Evolutionary conservation across 35 echinoderm and acorn worm species (phyloP).

Genomic region (Heliocidaris tuberculata): DNA sequence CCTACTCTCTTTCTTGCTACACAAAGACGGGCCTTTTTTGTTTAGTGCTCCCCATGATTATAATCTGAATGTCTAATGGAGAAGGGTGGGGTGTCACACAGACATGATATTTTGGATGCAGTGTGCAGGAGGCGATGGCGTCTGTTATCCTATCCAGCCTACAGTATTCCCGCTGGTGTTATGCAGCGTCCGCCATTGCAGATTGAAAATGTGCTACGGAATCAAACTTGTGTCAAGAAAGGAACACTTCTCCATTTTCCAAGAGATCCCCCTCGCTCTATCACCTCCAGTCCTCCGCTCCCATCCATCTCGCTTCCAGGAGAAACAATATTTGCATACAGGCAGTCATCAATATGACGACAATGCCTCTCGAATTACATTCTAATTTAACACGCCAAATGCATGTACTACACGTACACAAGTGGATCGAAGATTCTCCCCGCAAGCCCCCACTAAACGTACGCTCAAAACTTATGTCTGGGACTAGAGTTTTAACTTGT

Average conservation of each 20-base stretch:
- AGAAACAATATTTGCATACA: slow-evolving; percentile 46
- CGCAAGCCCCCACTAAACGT: not conserved
- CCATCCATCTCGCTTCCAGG: slow-evolving; percentile 10
- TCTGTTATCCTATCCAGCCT: not conserved
- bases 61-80: slow-evolving; percentile 4
- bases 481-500: not conserved
- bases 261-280: slow-evolving; percentile 9
- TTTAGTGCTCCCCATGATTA: not conserved
- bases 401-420: not conserved
- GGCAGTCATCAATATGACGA: slow-evolving; percentile 32
- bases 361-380: slow-evolving; percentile 40
- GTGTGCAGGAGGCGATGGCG: slow-evolving; percentile 18
- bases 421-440: not conserved
- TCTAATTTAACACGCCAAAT: not conserved
- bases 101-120: not conserved
- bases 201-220: slow-evolving; percentile 36
- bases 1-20: no score
- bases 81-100: not conserved
- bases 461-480: not conserved
- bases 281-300: not conserved
- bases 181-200: not conserved
- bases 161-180: slow-evolving; percentile 33
- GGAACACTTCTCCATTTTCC: not conserved
- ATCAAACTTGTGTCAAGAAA: slow-evolving; percentile 19
- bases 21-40: no score